These are phyloP conservation scores for Chrosomus eos DNA, from an alignment of 2,797 vertebrate species.

Conservation along the genomic window DNA sequence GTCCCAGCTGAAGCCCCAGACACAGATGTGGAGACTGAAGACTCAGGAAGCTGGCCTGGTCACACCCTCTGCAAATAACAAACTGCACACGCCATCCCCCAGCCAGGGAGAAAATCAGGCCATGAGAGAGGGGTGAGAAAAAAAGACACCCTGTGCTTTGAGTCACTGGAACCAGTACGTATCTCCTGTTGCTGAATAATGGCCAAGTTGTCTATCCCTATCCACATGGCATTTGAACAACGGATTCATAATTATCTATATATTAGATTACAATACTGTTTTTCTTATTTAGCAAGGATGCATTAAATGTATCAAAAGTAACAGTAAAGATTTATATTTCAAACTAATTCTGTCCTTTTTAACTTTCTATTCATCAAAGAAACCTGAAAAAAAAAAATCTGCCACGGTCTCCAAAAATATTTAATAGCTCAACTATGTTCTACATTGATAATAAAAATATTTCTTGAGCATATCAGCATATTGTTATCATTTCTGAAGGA, in stretches of 20 bases:
- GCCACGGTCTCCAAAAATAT: neutral
- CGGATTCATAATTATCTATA: neutral
- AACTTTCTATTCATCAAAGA: neutral
- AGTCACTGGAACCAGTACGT: neutral
- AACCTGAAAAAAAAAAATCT: neutral
- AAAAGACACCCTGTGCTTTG: conserved; percentile 19
- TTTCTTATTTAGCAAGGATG: neutral
- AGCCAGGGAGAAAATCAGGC: conserved; percentile 63
- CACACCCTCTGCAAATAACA: conserved; percentile 82
- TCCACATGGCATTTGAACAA: neutral
- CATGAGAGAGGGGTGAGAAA: conserved; percentile 29
- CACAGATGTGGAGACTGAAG: conserved; percentile 57
- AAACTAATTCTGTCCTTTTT: neutral
- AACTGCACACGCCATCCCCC: conserved; percentile 74
- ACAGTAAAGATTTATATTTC: neutral
- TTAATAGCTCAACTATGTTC: neutral
- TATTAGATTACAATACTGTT: neutral
- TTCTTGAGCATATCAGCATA: neutral
- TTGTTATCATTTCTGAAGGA: neutral
- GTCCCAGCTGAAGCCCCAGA: conserved; percentile 47
- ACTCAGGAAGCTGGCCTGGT: conserved; percentile 72
- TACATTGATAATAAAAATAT: neutral
- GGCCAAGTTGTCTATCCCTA: neutral
- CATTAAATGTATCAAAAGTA: neutral
- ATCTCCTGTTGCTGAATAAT: neutral